Evolutionary conservation across 30 jellyfish, hydroid and myxozoan genomes (phyloP).

Genomic region (Aurelia sp.): DNA sequence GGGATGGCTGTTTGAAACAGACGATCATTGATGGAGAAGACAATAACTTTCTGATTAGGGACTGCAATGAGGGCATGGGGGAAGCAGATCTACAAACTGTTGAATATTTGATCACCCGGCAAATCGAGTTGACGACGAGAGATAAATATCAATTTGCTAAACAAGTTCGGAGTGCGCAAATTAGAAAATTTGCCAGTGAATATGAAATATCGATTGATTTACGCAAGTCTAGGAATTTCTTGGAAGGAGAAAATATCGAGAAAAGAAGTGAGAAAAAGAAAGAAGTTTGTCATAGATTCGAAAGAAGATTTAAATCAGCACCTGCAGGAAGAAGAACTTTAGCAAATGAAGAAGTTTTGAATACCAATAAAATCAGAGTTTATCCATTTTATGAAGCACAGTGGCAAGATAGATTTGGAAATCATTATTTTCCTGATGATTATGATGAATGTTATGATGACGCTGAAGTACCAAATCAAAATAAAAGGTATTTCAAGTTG

Average conservation of each 20-base stretch:
- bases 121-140: constrained; percentile 39
- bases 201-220: constrained; percentile 43
- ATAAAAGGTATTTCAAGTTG: not conserved
- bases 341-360: constrained; percentile 28
- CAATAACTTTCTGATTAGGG: too few relatives aligned
- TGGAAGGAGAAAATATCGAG: not conserved
- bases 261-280: not conserved
- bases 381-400: constrained; percentile 60
- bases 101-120: constrained; percentile 26
- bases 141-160: not conserved
- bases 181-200: not conserved
- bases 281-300: constrained; percentile 49
- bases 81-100: not conserved
- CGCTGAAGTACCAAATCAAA: not conserved
- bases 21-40: not conserved
- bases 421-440: not conserved
- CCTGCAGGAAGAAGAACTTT: constrained; percentile 16
- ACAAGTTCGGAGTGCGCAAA: not conserved
- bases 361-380: constrained; percentile 29
- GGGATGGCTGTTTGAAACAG: not conserved
- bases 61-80: too few relatives aligned
- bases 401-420: constrained; percentile 16
- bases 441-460: not conserved
- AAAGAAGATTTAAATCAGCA: constrained; percentile 48
- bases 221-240: constrained; percentile 1